A percentile compares a stretch with the other conserved stretches of the same genome.
phyloP scores from a whole-genome alignment of 2,888 invertebrate species.

The Drosophila maculinotata region DNA sequence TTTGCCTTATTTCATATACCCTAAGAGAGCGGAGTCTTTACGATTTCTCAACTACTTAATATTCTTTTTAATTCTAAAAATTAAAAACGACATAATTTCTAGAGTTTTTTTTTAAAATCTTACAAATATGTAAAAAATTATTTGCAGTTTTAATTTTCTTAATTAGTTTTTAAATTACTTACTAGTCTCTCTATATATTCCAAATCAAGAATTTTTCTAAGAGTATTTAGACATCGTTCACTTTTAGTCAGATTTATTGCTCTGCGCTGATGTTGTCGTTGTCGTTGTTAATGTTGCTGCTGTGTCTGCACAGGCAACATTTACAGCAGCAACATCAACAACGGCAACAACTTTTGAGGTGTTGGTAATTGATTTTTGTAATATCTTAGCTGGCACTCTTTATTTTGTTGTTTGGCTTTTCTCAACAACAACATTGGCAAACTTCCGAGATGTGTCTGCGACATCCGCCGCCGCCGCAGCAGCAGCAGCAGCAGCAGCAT shows the following conservation, averaged over 20 bases:
- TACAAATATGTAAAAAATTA: no score
- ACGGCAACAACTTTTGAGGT: conserved; percentile 74
- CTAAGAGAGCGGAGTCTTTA: not conserved
- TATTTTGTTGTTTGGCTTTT: conserved; percentile 63
- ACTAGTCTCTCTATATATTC: no score
- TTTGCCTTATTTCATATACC: conserved; percentile 63
- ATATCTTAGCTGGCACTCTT: conserved; percentile 75
- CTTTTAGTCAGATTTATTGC: conserved; percentile 11
- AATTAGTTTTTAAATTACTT: not conserved
- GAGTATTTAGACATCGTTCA: conserved; percentile 20
- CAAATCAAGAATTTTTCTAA: not conserved
- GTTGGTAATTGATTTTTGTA: conserved; percentile 81
- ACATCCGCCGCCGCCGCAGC: conserved; percentile 65
- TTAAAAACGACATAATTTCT: no score
- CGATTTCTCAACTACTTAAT: not conserved
- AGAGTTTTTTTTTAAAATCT: no score
- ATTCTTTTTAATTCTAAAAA: no score
- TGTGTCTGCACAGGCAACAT: conserved; percentile 49
- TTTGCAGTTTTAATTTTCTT: no score
- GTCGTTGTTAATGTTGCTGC: conserved; percentile 54
- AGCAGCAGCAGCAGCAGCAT: conserved; percentile 31
- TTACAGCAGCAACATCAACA: conserved; percentile 57
- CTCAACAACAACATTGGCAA: conserved; percentile 55
- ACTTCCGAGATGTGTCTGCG: conserved; percentile 78
- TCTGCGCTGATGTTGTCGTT: conserved; percentile 47